Conservation (phyloP, 2,113 vertebrate genomes). For the Oenanthe melanoleuca region DNA sequence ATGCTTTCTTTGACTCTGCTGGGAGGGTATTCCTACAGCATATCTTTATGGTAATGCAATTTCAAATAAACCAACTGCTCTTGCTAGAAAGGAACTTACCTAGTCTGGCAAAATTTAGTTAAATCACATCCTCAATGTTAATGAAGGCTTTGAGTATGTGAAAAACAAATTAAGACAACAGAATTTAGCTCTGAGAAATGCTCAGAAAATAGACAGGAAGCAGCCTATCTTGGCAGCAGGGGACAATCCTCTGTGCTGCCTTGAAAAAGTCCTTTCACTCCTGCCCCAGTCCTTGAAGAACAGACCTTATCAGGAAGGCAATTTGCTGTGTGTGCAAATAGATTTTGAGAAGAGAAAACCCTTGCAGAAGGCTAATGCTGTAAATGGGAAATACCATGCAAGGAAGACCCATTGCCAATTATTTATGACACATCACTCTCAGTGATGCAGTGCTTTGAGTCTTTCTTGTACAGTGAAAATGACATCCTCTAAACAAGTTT, state of each 20-base stretch:
- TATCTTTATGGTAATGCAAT: not conserved
- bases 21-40: not conserved
- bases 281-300: constrained; percentile 14
- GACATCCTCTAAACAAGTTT: not conserved
- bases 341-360: not conserved
- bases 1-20: not conserved
- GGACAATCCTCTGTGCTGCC: constrained; percentile 33
- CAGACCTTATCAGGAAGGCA: constrained; percentile 55
- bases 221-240: not conserved
- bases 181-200: constrained; percentile 1
- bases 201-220: constrained; percentile 49
- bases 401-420: not conserved
- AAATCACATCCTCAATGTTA: not conserved
- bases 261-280: constrained; percentile 55
- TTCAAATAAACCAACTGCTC: not conserved
- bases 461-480: not conserved
- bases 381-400: not conserved
- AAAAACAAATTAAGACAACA: not conserved
- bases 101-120: not conserved
- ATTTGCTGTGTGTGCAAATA: not conserved
- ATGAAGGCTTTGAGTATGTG: not conserved
- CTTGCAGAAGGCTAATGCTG: not conserved
- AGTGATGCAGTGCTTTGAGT: not conserved
- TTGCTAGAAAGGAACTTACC: not conserved
- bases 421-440: not conserved